Evolutionary conservation across 2,797 vertebrate genomes (phyloP), one percentile per base, ranked within the genome.

Genomic region (Urocyon cinereoargenteus): DNA sequence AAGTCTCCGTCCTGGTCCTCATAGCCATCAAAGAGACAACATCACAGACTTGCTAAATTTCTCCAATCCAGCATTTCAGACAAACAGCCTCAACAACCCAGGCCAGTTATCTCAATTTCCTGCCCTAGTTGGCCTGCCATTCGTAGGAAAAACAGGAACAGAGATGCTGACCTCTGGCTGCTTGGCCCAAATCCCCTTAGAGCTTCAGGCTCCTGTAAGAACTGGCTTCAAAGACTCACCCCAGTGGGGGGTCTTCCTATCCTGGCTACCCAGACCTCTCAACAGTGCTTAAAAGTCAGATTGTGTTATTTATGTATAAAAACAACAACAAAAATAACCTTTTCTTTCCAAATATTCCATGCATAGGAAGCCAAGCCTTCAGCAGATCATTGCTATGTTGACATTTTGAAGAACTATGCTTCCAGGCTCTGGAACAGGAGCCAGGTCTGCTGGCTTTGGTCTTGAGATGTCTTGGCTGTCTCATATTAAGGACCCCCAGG

Each of bases 291-390:
- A 93, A 83, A 97, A 96, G 78, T 94, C 73, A 96, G 82, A 93
- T 34, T 93, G 34, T 86, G 36, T 97, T 97, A 91, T 96, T 96
- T 95, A 85, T 93, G 62, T 83, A 93, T 82, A 90, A 96, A 83
- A 94, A 77, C 62, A 97, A 97, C 45, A 95, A 97, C 90, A 96
- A 94, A 91, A 96, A 94, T 83, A 90, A 31, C 28, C 26, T 66
- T 91, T 90, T 82, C 81, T 88, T 92, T 93, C 90, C 89, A 96
- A 90, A 73, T 72, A n/a, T 82, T 61, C 70, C 61, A 36, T 12
- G 40, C 40, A 61, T 19, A 61, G 11, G 70, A 97, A 95, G 91
- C 89, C 86, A 95, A 94, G 79, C 36, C 94, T 95, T 96, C 66
- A 94, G 55, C 61, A 91, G 51, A 19, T 95, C 55, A 94, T 96